Conservation (phyloP, 2,888 invertebrate species). For the Epiblema foenella region DNA sequence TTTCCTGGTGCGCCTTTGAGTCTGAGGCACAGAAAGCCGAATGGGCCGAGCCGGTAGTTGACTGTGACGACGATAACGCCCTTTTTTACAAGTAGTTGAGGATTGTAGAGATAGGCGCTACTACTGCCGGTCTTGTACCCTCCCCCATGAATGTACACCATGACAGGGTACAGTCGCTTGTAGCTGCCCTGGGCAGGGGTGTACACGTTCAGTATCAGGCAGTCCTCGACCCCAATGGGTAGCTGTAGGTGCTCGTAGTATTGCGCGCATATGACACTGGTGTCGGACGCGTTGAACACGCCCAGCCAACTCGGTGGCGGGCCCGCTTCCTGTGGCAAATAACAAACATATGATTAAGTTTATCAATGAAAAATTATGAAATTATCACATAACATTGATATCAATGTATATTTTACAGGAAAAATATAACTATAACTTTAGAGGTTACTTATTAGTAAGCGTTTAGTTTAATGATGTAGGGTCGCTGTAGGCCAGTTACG, state of each 20-base stretch:
- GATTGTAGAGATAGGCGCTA: slow-evolving; percentile 44
- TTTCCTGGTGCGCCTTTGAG: slow-evolving; percentile 48
- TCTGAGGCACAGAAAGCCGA: slow-evolving; percentile 47
- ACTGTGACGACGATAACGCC: slow-evolving; percentile 46
- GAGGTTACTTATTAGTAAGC: too few species aligned
- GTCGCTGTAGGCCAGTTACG: too few species aligned
- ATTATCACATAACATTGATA: too few species aligned
- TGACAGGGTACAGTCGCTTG: slow-evolving; percentile 44
- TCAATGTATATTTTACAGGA: too few species aligned
- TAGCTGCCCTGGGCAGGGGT: slow-evolving; percentile 41
- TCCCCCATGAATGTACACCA: slow-evolving; percentile 48
- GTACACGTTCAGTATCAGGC: slow-evolving; percentile 46
- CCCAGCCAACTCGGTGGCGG: slow-evolving; percentile 45
- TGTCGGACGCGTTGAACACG: slow-evolving; percentile 43
- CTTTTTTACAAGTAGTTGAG: slow-evolving; percentile 44
- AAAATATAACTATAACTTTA: too few species aligned
- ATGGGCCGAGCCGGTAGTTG: slow-evolving; percentile 47
- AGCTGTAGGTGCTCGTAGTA: slow-evolving; percentile 41
- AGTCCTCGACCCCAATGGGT: slow-evolving; percentile 46
- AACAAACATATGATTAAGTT: neutral
- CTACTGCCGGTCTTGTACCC: slow-evolving; percentile 41
- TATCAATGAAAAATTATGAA: too few species aligned
- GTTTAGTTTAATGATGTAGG: too few species aligned
- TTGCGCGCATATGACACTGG: slow-evolving; percentile 43
- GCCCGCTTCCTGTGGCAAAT: slow-evolving; percentile 44